Evolutionary conservation across 2,797 vertebrate genomes (phyloP).

Genomic region (Notolepis coatsorum): DNA sequence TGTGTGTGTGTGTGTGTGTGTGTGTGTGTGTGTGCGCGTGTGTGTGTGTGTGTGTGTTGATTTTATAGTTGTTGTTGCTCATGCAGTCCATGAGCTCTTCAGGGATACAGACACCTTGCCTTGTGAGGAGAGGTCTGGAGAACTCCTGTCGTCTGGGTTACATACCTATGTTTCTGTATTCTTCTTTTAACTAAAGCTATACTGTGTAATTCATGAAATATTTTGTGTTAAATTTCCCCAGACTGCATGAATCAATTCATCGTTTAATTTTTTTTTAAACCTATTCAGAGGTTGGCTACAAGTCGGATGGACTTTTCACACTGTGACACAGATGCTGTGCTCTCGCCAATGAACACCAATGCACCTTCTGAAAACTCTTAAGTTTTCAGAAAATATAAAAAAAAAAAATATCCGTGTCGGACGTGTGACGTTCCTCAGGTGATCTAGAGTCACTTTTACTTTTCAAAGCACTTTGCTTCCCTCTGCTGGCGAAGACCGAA

Average conservation of each 20-base stretch:
- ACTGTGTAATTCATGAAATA: slow-evolving; percentile 39
- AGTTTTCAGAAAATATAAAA: too few species aligned
- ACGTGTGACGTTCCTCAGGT: slow-evolving; percentile 23
- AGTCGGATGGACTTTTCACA: too few species aligned
- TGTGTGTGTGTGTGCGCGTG: too few species aligned
- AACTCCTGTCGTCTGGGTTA: slow-evolving; percentile 8
- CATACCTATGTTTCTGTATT: slow-evolving; percentile 38
- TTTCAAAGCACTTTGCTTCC: slow-evolving; percentile 42
- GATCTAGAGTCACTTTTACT: background rate
- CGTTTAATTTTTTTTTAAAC: too few species aligned
- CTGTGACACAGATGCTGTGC: too few species aligned
- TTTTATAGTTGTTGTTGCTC: slow-evolving; percentile 43
- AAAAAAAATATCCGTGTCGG: too few species aligned
- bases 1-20: slow-evolving; percentile 21
- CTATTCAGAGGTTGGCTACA: too few species aligned
- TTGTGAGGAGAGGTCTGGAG: slow-evolving; percentile 32
- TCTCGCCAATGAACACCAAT: too few species aligned
- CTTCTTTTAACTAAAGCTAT: slow-evolving; percentile 39
- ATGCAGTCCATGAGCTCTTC: slow-evolving; percentile 67
- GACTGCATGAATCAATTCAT: slow-evolving; percentile 47
- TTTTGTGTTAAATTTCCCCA: slow-evolving; percentile 27
- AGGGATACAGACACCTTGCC: slow-evolving; percentile 67
- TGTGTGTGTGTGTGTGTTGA: too few species aligned
- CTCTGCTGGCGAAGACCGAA: slow-evolving; percentile 49
- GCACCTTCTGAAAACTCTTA: background rate